Evolutionary conservation across 2,797 vertebrate genomes (phyloP), one percentile per base, ranked within the genome.

Genomic region (Kryptopterus vitreolus): DNA sequence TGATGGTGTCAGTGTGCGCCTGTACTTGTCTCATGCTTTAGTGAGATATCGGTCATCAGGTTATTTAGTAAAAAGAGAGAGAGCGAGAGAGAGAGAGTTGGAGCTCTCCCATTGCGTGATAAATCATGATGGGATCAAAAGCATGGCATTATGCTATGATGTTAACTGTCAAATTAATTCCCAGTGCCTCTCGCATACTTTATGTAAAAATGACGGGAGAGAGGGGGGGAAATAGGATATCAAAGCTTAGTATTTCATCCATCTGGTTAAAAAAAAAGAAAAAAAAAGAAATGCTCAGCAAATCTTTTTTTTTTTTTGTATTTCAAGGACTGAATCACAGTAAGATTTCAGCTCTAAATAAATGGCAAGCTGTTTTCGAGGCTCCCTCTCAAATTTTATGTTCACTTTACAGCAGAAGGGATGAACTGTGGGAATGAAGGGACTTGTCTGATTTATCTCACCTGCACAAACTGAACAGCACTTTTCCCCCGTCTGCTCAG

Each of bases 11-110:
- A 79, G 85, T 76, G 69, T 55, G 50, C 83, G 53, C 11, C 35
- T 87, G 83, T 79, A 75, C 84, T 79, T 83, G 78, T 87, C 78
- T 83, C 43, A 78, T 82, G 31, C 82, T 81, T 57, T 72, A 48
- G 43, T 4, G 7, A 72, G 35, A 89, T 86, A 89, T 86, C 90
- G 87, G 86, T 90, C 88, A 89, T 89, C 86, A 81, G 83, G 78
- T 87, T 81, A 80, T 48, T 90, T 82, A 86, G 82, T 31, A 70
- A 13, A 31, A 15, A 52, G 26, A 52, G 26, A 83, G 69, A 48
- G 76, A n/a, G n/a, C n/a, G n/a, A n/a, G n/a, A n/a, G 24, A 52
- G 26, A 52, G 26, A 83, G 69, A 48, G 76, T 66, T 24, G 78
- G 38, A 73, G 2, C 85, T 70, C 13, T 52, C 26, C 46, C 26